Conservation (phyloP, 2,888 invertebrate species). For the Rugalucina vietnamica region DNA sequence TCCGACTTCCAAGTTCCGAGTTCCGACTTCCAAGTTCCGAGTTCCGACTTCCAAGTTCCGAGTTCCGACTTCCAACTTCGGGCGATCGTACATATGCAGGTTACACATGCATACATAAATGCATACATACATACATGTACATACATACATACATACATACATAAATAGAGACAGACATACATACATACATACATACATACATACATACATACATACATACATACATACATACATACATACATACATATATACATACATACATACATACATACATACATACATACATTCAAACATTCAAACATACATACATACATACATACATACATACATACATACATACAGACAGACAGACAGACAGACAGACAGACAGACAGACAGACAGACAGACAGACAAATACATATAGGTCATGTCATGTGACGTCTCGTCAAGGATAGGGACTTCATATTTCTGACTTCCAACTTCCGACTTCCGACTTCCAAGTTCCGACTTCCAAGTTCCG, state of each 20-base stretch:
- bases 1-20: no score
- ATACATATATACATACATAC: conserved; percentile 10
- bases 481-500: no score
- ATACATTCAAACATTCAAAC: neutral
- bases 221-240: neutral
- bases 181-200: neutral
- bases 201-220: neutral
- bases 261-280: neutral
- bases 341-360: neutral
- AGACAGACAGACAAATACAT: no score
- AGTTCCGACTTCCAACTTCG: no score
- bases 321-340: neutral
- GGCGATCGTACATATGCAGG: no score
- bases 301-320: neutral
- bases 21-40: no score
- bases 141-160: conserved; percentile 8
- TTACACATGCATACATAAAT: neutral
- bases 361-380: neutral
- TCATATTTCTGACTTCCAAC: no score
- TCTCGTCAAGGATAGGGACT: no score
- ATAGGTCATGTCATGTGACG: no score
- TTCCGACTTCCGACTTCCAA: no score
- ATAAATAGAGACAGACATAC: neutral
- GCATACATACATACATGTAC: neutral
- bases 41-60: no score